These are phyloP conservation scores for Gambelia wislizenii DNA, from an alignment of 2,797 vertebrate genomes.

Conservation along the genomic window DNA sequence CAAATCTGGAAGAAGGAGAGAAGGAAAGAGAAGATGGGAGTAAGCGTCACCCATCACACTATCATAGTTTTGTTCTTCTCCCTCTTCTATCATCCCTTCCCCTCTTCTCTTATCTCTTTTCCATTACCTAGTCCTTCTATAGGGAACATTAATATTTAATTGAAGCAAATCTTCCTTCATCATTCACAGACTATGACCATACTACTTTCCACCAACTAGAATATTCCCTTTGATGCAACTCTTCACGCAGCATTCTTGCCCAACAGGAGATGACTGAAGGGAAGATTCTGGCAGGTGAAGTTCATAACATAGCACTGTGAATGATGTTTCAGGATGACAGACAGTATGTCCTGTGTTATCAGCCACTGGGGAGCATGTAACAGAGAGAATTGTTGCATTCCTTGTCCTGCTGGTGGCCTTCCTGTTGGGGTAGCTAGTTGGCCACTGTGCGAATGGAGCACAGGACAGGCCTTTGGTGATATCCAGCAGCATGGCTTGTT, in stretches of 20 bases:
- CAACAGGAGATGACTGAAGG: not conserved
- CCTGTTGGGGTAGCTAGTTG: no score
- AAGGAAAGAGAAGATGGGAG: not conserved
- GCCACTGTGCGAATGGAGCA: no score
- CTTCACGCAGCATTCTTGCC: not conserved
- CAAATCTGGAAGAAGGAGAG: not conserved
- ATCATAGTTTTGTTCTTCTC: not conserved
- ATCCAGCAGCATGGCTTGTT: no score
- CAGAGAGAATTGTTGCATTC: no score
- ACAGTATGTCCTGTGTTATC: no score
- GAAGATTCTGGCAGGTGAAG: not conserved
- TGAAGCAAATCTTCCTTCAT: not conserved
- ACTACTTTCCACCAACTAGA: not conserved
- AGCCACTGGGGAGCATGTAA: no score
- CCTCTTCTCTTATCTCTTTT: no score
- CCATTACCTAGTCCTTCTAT: not conserved
- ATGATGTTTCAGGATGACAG: not conserved
- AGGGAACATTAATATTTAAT: not conserved
- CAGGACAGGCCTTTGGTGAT: no score
- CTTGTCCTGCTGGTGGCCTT: no score
- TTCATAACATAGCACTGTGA: not conserved
- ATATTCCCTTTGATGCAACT: not conserved
- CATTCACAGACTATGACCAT: not conserved
- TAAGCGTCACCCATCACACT: not conserved
- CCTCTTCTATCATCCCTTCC: not conserved